Evolutionary conservation across 1,140 invertebrate species (phyloP).

Genomic region (Helicoverpa armigera): DNA sequence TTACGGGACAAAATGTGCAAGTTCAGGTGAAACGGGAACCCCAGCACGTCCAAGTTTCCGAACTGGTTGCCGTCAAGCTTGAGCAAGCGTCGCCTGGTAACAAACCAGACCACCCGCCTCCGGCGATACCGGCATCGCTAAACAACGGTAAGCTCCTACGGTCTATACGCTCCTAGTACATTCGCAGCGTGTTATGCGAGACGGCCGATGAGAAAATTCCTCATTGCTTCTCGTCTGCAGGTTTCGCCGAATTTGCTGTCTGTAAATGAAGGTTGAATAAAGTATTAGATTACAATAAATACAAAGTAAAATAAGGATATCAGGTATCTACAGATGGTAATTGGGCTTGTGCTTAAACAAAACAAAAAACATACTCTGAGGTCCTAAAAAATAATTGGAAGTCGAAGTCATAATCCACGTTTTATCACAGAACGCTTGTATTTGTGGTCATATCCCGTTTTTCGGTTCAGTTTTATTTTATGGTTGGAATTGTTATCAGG

Average conservation of each 20-base stretch:
- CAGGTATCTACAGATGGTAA: no score
- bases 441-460: background rate
- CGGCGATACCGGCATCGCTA: constrained; percentile 73
- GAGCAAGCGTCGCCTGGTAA: constrained; percentile 83
- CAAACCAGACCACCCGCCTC: constrained; percentile 71
- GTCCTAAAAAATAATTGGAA: no score
- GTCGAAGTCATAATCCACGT: no score
- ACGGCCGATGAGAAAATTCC: constrained; percentile 33
- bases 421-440: no score
- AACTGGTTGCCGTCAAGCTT: constrained; percentile 81
- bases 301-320: no score
- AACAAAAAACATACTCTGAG: no score
- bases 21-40: constrained; percentile 84
- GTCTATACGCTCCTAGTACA: constrained; percentile 56
- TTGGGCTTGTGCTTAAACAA: no score
- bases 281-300: background rate
- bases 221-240: background rate
- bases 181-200: constrained; percentile 47
- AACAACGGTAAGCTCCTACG: constrained; percentile 77
- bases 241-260: no score
- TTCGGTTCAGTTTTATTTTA: background rate
- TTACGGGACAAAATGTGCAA: constrained; percentile 74
- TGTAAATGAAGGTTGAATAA: no score
- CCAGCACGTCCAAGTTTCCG: constrained; percentile 73
- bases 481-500: constrained; percentile 68